Base-by-base conservation (phyloP, 1,140 invertebrate species). In the Luehdorfia chinensis region DNA sequence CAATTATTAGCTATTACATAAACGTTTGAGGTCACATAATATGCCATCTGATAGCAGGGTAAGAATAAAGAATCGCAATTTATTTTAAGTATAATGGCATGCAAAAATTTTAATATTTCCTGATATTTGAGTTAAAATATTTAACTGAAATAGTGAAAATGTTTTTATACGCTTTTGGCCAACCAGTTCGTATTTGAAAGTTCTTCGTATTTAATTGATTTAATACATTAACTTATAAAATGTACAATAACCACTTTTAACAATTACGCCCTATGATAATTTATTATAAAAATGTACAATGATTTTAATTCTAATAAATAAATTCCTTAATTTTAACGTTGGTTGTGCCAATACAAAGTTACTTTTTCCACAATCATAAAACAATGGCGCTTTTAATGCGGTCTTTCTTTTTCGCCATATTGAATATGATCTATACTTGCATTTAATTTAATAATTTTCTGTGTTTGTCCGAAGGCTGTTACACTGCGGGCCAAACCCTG, bases 401-500 rank as follows among this genome's bases (percentile, higher is more conserved):
- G 25, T 28, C 14, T 55, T 59, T n/a, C n/a, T n/a, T 25, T 54
- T 57, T 48, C 63, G 61, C 63, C 66, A 68, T 59, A 55, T 74
- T 57, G 32, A 50, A 47, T 49, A 36, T 63, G 44, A 52, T 44
- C 52, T 56, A 64, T 52, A 60, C 55, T 59, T 63, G 54, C 44
- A 51, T 50, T 50, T 52, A 49, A 21, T 48, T 56, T 58, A 49
- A 50, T 51, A 32, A 56, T 61, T 62, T 39, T 45, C 55, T 65
- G 48, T 53, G 45, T 64, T 68, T 66, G 54, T 63, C 60, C 58
- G 52, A 60, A 52, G 59, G 50, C 54, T 69, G 79, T 84, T 86
- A 86, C 47, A 86, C 81, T 56, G 81, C 81, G 47, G 81, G 81
- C 81, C 81, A 84, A 59, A 86, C 81, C 75, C 81, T 86, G 81